Evolutionary conservation across 2,888 invertebrate species (phyloP).

Genomic region (Hypercompe scribonia): DNA sequence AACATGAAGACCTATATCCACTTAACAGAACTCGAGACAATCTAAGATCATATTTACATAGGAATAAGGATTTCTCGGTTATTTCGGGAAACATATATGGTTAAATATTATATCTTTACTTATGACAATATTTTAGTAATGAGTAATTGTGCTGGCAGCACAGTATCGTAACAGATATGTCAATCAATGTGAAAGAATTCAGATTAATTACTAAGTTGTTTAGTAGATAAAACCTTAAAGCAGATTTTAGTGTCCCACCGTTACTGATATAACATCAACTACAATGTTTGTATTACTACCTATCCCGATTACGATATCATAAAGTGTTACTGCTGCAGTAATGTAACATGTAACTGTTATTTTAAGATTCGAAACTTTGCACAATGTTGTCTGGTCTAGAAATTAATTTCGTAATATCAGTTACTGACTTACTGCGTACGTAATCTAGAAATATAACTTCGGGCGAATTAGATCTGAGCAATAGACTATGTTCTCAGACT

Average conservation of each 20-base stretch:
- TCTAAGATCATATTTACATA: not conserved
- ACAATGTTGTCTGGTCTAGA: slow-evolving; percentile 19
- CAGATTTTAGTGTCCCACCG: not conserved
- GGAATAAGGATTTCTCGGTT: not conserved
- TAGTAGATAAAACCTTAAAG: not conserved
- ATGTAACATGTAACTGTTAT: slow-evolving; percentile 5
- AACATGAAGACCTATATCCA: too few relatives aligned
- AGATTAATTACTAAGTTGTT: too few relatives aligned
- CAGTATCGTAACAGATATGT: not conserved
- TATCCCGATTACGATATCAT: not conserved
- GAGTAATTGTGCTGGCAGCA: not conserved
- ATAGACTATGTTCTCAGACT: slow-evolving; percentile 1
- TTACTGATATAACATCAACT: not conserved
- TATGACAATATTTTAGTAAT: not conserved
- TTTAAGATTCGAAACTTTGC: slow-evolving; percentile 14
- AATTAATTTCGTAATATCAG: slow-evolving; percentile 23
- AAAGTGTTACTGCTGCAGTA: slow-evolving; percentile 3
- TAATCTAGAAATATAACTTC: slow-evolving; percentile 17
- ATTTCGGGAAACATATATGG: not conserved
- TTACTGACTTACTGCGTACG: slow-evolving; percentile 13
- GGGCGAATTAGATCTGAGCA: slow-evolving; percentile 5
- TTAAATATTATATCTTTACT: not conserved
- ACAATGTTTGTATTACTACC: not conserved
- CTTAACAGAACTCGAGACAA: not conserved
- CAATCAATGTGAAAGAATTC: too few relatives aligned